These are phyloP conservation scores for Anodontia alba DNA, from an alignment of 2,888 invertebrate species.

Conservation along the genomic window DNA sequence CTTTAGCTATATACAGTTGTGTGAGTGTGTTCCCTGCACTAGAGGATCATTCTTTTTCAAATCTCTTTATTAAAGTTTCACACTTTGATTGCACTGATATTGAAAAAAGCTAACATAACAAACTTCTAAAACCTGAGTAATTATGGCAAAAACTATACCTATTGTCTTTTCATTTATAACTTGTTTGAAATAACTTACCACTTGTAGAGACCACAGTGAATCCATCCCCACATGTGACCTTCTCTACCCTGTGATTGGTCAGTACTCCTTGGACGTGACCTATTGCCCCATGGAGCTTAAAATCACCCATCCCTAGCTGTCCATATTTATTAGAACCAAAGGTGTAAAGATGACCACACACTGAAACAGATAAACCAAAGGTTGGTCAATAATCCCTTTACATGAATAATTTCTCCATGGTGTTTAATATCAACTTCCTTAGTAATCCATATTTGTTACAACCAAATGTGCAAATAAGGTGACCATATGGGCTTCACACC, in stretches of 20 bases:
- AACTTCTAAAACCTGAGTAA: no score
- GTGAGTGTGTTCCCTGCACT: no score
- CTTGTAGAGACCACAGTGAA: conserved; percentile 84
- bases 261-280: conserved; percentile 77
- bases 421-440: conserved; percentile 82
- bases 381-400: conserved; percentile 78
- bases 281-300: conserved; percentile 70
- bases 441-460: conserved; percentile 84
- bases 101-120: no score
- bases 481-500: no score
- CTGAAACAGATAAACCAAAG: conserved; percentile 70
- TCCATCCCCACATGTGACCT: conserved; percentile 83
- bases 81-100: no score
- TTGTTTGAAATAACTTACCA: no score
- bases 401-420: conserved; percentile 69
- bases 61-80: no score
- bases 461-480: conserved; percentile 83
- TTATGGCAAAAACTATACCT: no score
- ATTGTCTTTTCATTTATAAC: no score
- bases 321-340: conserved; percentile 84
- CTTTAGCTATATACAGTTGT: no score
- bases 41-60: no score
- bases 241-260: conserved; percentile 79
- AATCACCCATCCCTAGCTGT: conserved; percentile 84
- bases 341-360: conserved; percentile 81